Evolutionary conservation across 2,888 invertebrate species (phyloP).

Genomic region (Microdon myrmicae): DNA sequence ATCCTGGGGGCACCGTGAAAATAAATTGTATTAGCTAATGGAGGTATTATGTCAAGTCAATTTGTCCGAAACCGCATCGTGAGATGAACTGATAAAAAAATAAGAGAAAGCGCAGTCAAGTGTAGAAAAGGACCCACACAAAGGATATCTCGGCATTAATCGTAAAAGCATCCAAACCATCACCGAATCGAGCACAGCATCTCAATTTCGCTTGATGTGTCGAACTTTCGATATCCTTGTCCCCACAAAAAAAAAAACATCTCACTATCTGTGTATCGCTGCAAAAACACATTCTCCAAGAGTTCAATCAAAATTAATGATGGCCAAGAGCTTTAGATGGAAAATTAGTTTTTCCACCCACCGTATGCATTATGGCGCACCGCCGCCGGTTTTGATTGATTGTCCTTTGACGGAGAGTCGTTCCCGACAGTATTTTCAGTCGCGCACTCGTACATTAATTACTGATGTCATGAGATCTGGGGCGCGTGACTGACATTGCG

Average conservation of each 20-base stretch:
- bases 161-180: constrained; percentile 10
- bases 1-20: constrained; percentile 3
- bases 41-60: constrained; percentile 26
- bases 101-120: constrained; percentile 1
- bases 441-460: constrained; percentile 35
- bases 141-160: constrained; percentile 30
- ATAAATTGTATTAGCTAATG: constrained; percentile 39
- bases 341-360: constrained; percentile 38
- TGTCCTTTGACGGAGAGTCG: constrained; percentile 31
- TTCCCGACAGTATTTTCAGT: neutral
- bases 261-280: neutral
- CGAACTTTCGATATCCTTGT: constrained; percentile 4
- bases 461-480: constrained; percentile 52
- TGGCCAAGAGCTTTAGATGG: constrained; percentile 31
- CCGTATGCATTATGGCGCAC: constrained; percentile 22
- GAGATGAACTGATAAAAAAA: neutral
- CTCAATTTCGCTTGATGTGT: constrained; percentile 17
- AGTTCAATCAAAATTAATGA: constrained; percentile 40
- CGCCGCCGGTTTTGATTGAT: constrained; percentile 43
- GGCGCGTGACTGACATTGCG: constrained; percentile 50
- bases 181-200: constrained; percentile 28
- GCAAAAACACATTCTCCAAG: constrained; percentile 6
- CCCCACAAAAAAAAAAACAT: neutral
- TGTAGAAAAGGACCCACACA: constrained; percentile 1
- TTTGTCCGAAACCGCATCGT: constrained; percentile 4